Base-by-base conservation (phyloP, 2,113 vertebrate genomes). In the Hypocryptadius cinnamomeus region DNA sequence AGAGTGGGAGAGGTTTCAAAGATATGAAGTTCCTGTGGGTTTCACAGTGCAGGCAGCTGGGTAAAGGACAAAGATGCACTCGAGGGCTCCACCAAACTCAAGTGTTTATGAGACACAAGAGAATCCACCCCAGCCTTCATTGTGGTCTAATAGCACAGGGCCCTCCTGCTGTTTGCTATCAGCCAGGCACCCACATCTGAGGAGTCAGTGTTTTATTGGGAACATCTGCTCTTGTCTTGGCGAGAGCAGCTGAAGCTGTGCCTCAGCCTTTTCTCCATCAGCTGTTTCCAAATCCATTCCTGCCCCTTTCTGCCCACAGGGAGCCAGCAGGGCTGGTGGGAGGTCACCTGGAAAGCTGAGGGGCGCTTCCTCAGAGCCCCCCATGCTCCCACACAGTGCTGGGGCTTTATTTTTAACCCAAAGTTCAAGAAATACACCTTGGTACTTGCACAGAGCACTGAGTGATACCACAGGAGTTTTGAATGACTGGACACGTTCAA, bases 1-100 rank as follows among this genome's bases (percentile, higher is more conserved):
- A 85, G 80, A 86, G 37, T 51, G 71, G 87, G 82, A 93, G 64
- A 90, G 71, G 54, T 90, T 91, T 96, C 92, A 83, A 77, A 93
- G 90, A 90, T 82, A 70, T 0, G 42, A 61, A 89, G 92, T 37
- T 94, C 70, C 74, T 85, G 78, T 74, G 87, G 78, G 78, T 89
- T 95, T 42, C 68, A 40, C n/a, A 10, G 74, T 5, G 48, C 24
- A 91, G 87, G 74, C 93, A 83, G 90, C 85, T 94, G 81, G 59
- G 33, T 20, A 33, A 72, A 48, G 70, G 79, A 82, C 40, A 18
- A 64, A 83, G 85, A 85, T 59, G 42, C 23, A 4, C 90, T 83
- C 3, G 57, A 77, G 78, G 87, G 54, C 71, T 74, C 30, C 56
- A 63, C 42, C 3, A 24, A 44, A 45, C 51, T 48, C 8, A 31